phyloP scores from a whole-genome alignment of 1,140 invertebrate species.

The Pseudomyrmex dendroicus region DNA sequence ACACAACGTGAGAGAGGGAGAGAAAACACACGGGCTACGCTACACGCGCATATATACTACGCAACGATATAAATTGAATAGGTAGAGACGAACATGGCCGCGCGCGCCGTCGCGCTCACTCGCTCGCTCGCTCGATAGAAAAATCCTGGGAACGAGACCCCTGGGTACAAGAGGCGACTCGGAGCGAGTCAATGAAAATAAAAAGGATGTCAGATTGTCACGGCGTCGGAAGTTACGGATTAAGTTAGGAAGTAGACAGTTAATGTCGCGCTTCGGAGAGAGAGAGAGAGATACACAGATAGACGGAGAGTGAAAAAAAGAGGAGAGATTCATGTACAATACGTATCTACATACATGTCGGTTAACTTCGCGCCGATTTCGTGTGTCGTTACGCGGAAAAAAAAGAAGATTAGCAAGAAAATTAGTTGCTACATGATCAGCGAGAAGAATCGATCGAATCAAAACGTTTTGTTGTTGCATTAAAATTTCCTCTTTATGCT shows the following conservation, averaged over 20 bases:
- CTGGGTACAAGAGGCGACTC: conserved; percentile 74
- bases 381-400: not conserved
- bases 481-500: too few relatives aligned
- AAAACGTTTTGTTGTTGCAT: too few relatives aligned
- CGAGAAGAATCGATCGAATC: too few relatives aligned
- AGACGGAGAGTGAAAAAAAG: conserved; percentile 34
- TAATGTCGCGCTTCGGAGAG: conserved; percentile 80
- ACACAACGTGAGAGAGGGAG: conserved; percentile 62
- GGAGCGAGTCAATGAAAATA: conserved; percentile 84
- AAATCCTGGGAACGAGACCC: conserved; percentile 85
- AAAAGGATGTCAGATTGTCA: conserved; percentile 86
- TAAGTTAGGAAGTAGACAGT: conserved; percentile 86
- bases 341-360: not conserved
- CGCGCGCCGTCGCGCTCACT: conserved; percentile 73
- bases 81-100: conserved; percentile 76
- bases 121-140: conserved; percentile 82
- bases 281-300: conserved; percentile 66
- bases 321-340: conserved; percentile 3
- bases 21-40: conserved; percentile 55
- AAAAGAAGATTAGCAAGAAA: not conserved
- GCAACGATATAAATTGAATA: conserved; percentile 85
- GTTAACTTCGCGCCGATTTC: conserved; percentile 10
- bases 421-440: too few relatives aligned
- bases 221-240: conserved; percentile 85
- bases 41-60: conserved; percentile 72